phyloP scores from a whole-genome alignment of 2,888 invertebrate species.

The Eupithecia inturbata region DNA sequence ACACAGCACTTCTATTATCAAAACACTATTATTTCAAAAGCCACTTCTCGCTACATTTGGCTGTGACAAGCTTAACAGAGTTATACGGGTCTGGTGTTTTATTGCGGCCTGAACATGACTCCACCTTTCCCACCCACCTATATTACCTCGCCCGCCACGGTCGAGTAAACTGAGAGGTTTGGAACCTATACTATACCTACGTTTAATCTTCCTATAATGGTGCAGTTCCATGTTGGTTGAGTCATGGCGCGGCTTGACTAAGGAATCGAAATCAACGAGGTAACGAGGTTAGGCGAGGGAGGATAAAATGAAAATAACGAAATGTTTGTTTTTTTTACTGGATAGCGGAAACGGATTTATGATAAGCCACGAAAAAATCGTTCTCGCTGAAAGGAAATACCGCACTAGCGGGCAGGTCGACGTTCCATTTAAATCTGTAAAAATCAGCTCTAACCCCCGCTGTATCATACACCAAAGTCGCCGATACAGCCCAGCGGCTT shows the following conservation, averaged over 20 bases:
- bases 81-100: constrained; percentile 37
- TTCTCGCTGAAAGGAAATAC: neutral
- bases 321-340: neutral
- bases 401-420: no score
- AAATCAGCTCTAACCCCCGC: no score
- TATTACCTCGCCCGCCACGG: constrained; percentile 2
- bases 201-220: neutral
- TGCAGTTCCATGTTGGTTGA: neutral
- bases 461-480: no score
- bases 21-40: neutral
- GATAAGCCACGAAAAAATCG: neutral
- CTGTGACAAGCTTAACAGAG: constrained; percentile 38
- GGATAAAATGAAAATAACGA: neutral
- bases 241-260: neutral
- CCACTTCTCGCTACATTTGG: constrained; percentile 12
- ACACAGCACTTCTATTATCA: no score
- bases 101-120: constrained; percentile 34
- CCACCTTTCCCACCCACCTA: constrained; percentile 4
- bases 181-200: neutral
- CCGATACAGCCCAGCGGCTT: no score
- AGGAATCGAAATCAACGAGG: neutral
- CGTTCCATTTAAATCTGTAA: no score
- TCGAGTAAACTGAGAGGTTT: neutral
- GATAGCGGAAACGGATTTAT: neutral
- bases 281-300: no score